These are phyloP conservation scores for Tachysurus fulvidraco DNA, from an alignment of 2,113 vertebrate species.

Conservation along the genomic window DNA sequence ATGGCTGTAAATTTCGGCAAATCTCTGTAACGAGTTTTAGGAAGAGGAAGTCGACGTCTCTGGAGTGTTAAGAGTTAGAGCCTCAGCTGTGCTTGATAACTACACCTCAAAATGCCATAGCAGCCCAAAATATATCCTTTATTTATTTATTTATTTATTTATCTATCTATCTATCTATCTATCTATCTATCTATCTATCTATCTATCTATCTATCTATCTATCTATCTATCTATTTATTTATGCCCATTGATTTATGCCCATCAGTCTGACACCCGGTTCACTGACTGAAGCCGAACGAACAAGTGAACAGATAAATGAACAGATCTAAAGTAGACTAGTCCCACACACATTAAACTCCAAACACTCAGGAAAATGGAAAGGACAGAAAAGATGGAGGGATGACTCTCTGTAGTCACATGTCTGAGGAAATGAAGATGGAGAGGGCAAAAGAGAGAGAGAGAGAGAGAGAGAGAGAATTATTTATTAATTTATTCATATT, in stretches of 20 bases:
- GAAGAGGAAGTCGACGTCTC: neutral
- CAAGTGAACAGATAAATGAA: neutral
- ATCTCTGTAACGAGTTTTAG: neutral
- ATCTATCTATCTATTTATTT: no score
- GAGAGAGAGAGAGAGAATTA: neutral
- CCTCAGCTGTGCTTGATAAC: neutral
- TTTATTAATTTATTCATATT: neutral
- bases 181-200: no score
- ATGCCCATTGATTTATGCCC: no score
- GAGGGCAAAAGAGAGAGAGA: neutral
- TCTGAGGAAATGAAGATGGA: neutral
- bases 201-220: no score
- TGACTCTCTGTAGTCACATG: neutral
- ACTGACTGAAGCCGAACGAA: neutral
- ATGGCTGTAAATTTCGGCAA: neutral
- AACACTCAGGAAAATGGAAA: neutral
- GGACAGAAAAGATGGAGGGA: slow-evolving; percentile 2
- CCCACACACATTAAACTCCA: slow-evolving; percentile 1
- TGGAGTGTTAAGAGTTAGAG: neutral
- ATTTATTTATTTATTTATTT: no score
- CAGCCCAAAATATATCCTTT: no score
- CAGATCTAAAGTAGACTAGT: neutral
- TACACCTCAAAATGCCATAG: neutral
- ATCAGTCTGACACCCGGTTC: neutral
- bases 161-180: no score